phyloP scores from a whole-genome alignment of 2,888 invertebrate species.

The Perdita meconis region DNA sequence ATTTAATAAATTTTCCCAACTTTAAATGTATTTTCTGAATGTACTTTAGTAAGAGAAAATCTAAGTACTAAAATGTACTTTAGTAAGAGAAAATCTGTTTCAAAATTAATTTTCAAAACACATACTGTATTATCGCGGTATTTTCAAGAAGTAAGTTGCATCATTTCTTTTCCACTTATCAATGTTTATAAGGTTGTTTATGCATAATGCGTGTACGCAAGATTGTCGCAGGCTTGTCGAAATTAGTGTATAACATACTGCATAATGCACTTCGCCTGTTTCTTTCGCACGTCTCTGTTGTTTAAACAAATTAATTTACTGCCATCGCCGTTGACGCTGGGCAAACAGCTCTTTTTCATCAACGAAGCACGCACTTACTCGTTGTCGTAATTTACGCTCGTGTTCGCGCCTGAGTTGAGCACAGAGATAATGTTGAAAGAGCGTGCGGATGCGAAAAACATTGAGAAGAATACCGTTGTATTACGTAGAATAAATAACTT shows the following conservation, averaged over 20 bases:
- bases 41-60: too few species aligned
- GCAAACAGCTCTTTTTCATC: not conserved
- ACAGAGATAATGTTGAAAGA: not conserved
- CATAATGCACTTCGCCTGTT: constrained; percentile 7
- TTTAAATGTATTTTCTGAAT: too few species aligned
- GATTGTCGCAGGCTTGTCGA: not conserved
- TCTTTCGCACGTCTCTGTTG: constrained; percentile 19
- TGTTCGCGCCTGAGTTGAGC: not conserved
- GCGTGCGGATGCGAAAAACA: constrained; percentile 8
- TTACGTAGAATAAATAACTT: not conserved
- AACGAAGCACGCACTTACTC: not conserved
- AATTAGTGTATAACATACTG: constrained; percentile 20
- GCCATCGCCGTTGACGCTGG: not conserved
- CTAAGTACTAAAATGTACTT: too few species aligned
- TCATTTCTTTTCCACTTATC: constrained; percentile 35
- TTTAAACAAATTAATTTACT: constrained; percentile 44
- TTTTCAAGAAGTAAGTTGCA: constrained; percentile 19
- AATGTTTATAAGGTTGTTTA: too few species aligned
- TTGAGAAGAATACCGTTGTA: not conserved
- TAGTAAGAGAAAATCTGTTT: too few species aligned
- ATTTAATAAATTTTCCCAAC: too few species aligned
- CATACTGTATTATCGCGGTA: too few species aligned
- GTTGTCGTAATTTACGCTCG: constrained; percentile 5
- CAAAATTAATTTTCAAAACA: too few species aligned
- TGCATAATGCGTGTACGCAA: not conserved